phyloP scores from a whole-genome alignment of 2,113 vertebrate species.

The Rhinolophus ferrumequinum region DNA sequence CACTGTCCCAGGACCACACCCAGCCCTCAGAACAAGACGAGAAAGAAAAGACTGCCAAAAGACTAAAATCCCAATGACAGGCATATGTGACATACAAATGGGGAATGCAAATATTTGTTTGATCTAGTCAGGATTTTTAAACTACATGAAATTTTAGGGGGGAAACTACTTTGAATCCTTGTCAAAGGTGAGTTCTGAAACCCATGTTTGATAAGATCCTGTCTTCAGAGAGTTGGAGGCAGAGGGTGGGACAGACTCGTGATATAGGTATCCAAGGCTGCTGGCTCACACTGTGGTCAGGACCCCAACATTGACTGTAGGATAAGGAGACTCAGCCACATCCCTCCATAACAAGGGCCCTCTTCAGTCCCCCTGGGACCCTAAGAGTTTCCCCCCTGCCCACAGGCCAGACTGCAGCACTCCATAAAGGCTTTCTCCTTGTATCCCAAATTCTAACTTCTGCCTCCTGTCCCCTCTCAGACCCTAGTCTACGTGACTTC shows the following conservation, averaged over 20 bases:
- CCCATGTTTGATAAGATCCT: not conserved
- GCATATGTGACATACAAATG: not conserved
- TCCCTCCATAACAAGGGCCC: not conserved
- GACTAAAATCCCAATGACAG: not conserved
- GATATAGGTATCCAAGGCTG: not conserved
- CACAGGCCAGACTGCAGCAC: not conserved
- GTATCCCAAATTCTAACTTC: not conserved
- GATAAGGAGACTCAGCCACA: not conserved
- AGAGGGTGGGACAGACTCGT: rapidly evolving
- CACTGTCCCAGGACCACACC: not conserved
- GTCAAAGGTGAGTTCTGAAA: not conserved
- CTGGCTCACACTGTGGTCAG: not conserved
- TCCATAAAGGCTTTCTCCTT: not conserved
- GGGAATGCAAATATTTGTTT: not conserved
- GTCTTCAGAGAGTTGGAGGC: not conserved
- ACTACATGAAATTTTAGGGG: not conserved
- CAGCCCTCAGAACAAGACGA: not conserved
- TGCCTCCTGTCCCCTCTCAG: not conserved
- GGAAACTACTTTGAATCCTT: not conserved
- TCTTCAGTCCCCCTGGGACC: not conserved
- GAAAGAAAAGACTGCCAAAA: not conserved
- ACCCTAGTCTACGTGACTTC: not conserved
- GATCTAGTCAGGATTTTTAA: not conserved
- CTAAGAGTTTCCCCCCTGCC: not conserved
- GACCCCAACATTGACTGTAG: not conserved